phyloP scores from a whole-genome alignment of 2,113 vertebrate species.

The Mastomys natalensis region DNA sequence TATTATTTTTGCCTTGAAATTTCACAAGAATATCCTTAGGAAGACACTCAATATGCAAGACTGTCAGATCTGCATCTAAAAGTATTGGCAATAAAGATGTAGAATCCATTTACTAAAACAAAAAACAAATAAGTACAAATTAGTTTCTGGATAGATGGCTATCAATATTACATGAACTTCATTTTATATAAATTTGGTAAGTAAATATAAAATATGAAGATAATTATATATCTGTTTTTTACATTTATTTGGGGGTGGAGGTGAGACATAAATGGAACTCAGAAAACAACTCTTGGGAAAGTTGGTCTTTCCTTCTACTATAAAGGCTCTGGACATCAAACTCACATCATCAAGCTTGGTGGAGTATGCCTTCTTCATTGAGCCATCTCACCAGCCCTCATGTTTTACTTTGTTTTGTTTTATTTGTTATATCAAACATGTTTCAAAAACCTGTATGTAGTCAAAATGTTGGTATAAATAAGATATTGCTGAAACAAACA shows the following conservation, averaged over 20 bases:
- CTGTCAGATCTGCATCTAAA: constrained; percentile 89
- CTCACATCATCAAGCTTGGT: background rate
- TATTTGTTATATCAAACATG: background rate
- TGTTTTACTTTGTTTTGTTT: background rate
- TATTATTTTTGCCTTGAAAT: constrained; percentile 90
- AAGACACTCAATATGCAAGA: constrained; percentile 90
- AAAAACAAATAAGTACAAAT: constrained; percentile 81
- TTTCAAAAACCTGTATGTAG: background rate
- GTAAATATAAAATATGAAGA: background rate
- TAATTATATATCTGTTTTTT: background rate
- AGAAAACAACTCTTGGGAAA: background rate
- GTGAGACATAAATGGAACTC: background rate
- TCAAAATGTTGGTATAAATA: background rate
- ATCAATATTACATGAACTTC: constrained; percentile 41
- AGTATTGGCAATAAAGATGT: constrained; percentile 68
- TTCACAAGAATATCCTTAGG: constrained; percentile 89
- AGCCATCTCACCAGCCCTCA: background rate
- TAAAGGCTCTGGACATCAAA: background rate
- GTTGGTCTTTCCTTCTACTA: background rate
- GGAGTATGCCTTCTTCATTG: background rate
- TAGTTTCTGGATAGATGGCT: constrained; percentile 36
- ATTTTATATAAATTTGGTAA: background rate
- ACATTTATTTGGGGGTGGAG: background rate
- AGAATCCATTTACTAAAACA: constrained; percentile 88
- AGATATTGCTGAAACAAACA: background rate